phyloP scores from a whole-genome alignment of 2,113 vertebrate species.

The Perca flavescens region DNA sequence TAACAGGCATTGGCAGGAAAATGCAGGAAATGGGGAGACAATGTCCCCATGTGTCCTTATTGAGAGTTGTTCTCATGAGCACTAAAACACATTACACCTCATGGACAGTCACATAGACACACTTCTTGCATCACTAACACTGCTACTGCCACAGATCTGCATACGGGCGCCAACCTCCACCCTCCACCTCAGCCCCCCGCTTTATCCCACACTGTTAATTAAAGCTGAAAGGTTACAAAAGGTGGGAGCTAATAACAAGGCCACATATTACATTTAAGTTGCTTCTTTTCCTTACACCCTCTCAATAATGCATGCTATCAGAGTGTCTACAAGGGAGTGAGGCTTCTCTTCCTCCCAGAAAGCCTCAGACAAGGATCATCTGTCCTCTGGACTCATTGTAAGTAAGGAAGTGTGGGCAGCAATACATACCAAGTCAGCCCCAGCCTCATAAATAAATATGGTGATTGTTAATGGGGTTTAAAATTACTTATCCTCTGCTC shows the following conservation, averaged over 20 bases:
- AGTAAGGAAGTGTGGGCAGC: constrained; percentile 81
- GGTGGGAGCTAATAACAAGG: constrained; percentile 86
- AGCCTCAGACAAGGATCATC: constrained; percentile 79
- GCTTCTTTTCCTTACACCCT: constrained; percentile 79
- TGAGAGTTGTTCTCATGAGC: constrained; percentile 10
- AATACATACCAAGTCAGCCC: constrained; percentile 73
- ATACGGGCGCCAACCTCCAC: constrained; percentile 38
- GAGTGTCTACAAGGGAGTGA: constrained; percentile 77
- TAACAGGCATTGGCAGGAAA: constrained; percentile 12
- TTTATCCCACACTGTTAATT: constrained; percentile 82
- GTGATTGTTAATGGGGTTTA: constrained; percentile 88
- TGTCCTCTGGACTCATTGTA: constrained; percentile 76
- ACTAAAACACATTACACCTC: constrained; percentile 19
- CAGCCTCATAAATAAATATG: constrained; percentile 87
- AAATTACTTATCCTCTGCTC: constrained; percentile 83
- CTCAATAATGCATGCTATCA: constrained; percentile 85
- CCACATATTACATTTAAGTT: constrained; percentile 84
- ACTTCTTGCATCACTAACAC: constrained; percentile 12
- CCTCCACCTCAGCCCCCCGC: constrained; percentile 12
- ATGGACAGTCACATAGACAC: constrained; percentile 11
- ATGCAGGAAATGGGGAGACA: constrained; percentile 30
- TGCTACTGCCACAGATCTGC: constrained; percentile 41
- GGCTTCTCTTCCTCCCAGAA: constrained; percentile 76
- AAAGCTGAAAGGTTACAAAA: constrained; percentile 87
- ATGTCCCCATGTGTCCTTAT: neutral